These are phyloP conservation scores for Sebastes iracundus DNA, from an alignment of 2,797 vertebrate species.

Conservation along the genomic window DNA sequence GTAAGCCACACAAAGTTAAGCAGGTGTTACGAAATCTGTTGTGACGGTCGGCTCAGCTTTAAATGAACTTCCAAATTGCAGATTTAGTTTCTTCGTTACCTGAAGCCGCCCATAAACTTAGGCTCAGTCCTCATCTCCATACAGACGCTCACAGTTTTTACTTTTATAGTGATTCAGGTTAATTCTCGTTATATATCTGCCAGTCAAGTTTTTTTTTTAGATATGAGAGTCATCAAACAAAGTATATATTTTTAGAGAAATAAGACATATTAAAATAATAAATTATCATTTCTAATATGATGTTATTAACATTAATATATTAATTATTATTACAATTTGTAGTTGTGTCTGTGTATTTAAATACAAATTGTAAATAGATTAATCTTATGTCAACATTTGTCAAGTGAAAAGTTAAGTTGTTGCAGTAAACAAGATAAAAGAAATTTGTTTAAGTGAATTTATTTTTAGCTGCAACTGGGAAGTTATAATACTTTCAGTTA, in stretches of 20 bases:
- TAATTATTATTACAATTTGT: neutral
- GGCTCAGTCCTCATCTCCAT: neutral
- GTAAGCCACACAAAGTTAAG: neutral
- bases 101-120: neutral
- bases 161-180: neutral
- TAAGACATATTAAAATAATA: neutral
- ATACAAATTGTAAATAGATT: neutral
- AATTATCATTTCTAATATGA: neutral
- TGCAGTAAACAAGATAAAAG: neutral
- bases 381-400: neutral
- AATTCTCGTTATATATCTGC: neutral
- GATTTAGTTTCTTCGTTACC: neutral
- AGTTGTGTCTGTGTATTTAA: neutral
- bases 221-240: neutral
- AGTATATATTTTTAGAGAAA: neutral
- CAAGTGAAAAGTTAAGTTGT: neutral
- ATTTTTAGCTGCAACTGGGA: slow-evolving; percentile 3
- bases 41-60: neutral
- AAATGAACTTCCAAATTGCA: neutral
- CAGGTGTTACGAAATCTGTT: neutral
- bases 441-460: neutral
- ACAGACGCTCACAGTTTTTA: neutral
- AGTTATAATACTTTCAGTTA: neutral
- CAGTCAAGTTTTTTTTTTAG: neutral
- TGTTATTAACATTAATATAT: fast-evolving